These are phyloP conservation scores for Hyalella azteca DNA, from an alignment of 2,888 invertebrate genomes.

Conservation along the genomic window DNA sequence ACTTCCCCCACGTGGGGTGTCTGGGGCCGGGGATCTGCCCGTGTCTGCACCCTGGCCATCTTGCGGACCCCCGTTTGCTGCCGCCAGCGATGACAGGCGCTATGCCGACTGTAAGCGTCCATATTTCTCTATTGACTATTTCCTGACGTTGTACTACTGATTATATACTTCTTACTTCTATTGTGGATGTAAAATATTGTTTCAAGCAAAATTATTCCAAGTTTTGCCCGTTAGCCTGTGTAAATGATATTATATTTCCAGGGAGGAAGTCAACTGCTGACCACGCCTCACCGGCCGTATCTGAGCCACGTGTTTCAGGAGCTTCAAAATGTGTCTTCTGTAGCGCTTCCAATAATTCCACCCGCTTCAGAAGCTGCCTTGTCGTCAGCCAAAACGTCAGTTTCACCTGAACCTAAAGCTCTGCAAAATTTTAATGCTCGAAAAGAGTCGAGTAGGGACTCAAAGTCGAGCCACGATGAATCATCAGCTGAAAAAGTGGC, in stretches of 20 bases:
- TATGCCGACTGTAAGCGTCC: slow-evolving; percentile 14
- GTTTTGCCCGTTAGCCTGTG: no score
- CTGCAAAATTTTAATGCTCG: background rate
- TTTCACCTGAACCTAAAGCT: background rate
- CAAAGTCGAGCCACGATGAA: background rate
- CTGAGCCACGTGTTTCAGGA: slow-evolving; percentile 20
- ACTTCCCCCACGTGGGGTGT: slow-evolving; percentile 49
- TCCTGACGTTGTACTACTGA: no score
- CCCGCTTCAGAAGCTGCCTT: background rate
- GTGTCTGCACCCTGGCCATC: slow-evolving; percentile 45
- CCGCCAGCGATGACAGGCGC: slow-evolving; percentile 18
- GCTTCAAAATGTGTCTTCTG: background rate
- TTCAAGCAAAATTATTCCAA: no score
- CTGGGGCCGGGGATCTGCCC: slow-evolving; percentile 55
- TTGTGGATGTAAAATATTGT: no score
- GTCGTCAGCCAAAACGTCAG: background rate
- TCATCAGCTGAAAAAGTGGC: no score
- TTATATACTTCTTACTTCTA: background rate
- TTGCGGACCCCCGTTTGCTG: slow-evolving; percentile 48
- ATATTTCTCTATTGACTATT: background rate
- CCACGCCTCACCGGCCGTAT: slow-evolving; percentile 16
- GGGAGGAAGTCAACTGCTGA: background rate
- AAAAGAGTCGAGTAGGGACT: background rate
- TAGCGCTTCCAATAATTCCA: background rate
- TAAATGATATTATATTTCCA: no score